Percentiles rank a stretch among this genome's conserved stretches.
phyloP scores from a whole-genome alignment of 2,888 invertebrate species.

The Scaptomyza reducta region DNA sequence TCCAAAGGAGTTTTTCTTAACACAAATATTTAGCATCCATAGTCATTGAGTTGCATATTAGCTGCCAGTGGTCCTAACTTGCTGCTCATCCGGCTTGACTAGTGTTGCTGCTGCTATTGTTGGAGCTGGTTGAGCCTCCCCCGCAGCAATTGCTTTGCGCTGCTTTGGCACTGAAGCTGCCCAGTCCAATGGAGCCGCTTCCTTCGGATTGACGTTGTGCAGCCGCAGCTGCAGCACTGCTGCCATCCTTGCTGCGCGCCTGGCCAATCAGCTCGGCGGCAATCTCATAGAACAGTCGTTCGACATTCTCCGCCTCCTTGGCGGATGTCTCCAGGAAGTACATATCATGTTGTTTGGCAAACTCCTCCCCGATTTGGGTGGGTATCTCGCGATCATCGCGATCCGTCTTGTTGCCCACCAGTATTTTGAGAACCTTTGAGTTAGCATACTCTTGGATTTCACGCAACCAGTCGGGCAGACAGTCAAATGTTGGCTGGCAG shows the following conservation, averaged over 20 bases:
- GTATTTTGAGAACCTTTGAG: slow-evolving; percentile 88
- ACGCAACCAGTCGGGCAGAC: slow-evolving; percentile 97
- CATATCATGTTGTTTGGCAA: slow-evolving; percentile 98
- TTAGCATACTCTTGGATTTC: slow-evolving; percentile 99
- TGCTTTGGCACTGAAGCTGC: slow-evolving; percentile 73
- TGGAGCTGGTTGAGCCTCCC: slow-evolving; percentile 43
- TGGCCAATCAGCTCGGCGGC: slow-evolving; percentile 96
- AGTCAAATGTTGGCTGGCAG: slow-evolving; percentile 98
- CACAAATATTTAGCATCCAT: slow-evolving; percentile 78
- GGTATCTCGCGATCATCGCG: slow-evolving; percentile 96
- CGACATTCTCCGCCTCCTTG: slow-evolving; percentile 98
- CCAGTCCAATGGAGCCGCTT: slow-evolving; percentile 73
- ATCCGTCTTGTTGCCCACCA: slow-evolving; percentile 97
- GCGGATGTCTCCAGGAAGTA: slow-evolving; percentile 99
- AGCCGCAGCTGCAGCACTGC: slow-evolving; percentile 65
- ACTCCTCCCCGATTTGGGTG: slow-evolving; percentile 96
- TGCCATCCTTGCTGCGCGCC: slow-evolving; percentile 90
- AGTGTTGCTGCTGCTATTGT: slow-evolving; percentile 49
- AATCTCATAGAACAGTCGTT: slow-evolving; percentile 97
- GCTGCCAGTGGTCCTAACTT: slow-evolving; percentile 24
- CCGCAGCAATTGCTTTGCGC: slow-evolving; percentile 79
- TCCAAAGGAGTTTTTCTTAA: slow-evolving; percentile 66
- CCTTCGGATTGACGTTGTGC: slow-evolving; percentile 65
- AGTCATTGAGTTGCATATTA: slow-evolving; percentile 54
- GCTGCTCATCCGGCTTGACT: slow-evolving; percentile 65